phyloP scores from a whole-genome alignment of 1,140 invertebrate genomes.

The Ceratitis capitata region DNA sequence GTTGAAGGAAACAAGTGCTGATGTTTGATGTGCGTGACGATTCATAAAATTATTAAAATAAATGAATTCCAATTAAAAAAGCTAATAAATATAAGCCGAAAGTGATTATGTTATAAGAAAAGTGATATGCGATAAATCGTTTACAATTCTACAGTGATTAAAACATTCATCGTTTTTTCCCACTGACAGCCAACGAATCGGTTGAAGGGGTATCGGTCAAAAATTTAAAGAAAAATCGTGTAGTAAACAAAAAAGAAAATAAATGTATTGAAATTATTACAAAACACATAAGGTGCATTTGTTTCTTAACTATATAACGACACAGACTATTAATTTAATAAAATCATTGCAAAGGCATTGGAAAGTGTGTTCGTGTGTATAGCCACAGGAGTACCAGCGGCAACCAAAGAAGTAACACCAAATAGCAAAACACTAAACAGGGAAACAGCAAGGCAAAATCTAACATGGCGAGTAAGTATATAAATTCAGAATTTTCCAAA shows the following conservation, averaged over 20 bases:
- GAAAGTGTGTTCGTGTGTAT: not conserved
- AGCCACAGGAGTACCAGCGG: not conserved
- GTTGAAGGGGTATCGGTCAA: not conserved
- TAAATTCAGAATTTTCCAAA: not conserved
- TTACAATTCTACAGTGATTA: not conserved
- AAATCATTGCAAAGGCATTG: not conserved
- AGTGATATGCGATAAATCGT: not conserved
- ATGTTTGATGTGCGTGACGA: slow-evolving; percentile 12
- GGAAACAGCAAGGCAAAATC: not conserved
- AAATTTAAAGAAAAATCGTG: too few species aligned
- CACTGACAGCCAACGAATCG: not conserved
- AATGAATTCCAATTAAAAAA: not conserved
- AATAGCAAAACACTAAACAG: not conserved
- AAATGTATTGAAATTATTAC: not conserved
- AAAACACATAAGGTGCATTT: not conserved
- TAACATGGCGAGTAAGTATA: slow-evolving; percentile 59
- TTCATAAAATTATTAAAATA: slow-evolving; percentile 4
- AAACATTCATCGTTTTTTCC: not conserved
- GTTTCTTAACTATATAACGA: not conserved
- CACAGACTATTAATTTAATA: not conserved
- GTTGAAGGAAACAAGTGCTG: slow-evolving; percentile 21
- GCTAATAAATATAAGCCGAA: not conserved
- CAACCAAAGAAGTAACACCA: not conserved
- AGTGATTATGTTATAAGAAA: not conserved
- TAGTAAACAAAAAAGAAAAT: not conserved